These are phyloP conservation scores for Reticulitermes speratus DNA, from an alignment of 1,140 invertebrate genomes.

Conservation along the genomic window DNA sequence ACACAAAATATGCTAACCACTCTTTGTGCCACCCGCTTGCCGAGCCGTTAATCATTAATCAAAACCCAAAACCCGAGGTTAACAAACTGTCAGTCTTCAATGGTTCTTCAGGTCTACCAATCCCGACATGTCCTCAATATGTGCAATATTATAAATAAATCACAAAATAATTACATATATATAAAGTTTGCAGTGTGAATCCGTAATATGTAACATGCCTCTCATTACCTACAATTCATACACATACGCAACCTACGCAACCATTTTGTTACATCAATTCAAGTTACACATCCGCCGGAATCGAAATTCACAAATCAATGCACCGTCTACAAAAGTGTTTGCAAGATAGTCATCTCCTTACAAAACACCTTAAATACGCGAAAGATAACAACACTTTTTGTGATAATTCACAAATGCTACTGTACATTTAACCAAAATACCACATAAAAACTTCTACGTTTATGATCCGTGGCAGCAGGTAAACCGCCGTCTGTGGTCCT, in stretches of 20 bases:
- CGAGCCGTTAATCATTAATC: background rate
- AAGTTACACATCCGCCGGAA: background rate
- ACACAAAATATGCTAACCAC: too few relatives aligned
- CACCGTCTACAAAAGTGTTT: background rate
- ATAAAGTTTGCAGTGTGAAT: background rate
- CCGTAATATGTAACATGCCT: background rate
- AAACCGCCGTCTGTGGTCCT: too few relatives aligned
- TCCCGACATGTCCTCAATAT: background rate
- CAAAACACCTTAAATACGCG: background rate
- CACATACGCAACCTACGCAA: background rate
- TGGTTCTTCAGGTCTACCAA: background rate
- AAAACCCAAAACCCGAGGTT: background rate
- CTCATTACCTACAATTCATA: background rate
- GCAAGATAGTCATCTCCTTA: background rate
- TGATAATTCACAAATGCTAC: too few relatives aligned
- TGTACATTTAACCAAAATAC: too few relatives aligned
- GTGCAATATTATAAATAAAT: background rate
- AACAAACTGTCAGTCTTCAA: background rate
- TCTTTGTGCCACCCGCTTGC: background rate
- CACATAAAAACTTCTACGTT: too few relatives aligned
- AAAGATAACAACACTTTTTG: too few relatives aligned
- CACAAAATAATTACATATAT: background rate
- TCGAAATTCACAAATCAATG: background rate
- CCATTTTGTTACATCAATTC: background rate
- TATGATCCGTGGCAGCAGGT: too few relatives aligned